Base-by-base conservation (phyloP, 2,888 invertebrate species). In the Drosophila kuntzei region DNA sequence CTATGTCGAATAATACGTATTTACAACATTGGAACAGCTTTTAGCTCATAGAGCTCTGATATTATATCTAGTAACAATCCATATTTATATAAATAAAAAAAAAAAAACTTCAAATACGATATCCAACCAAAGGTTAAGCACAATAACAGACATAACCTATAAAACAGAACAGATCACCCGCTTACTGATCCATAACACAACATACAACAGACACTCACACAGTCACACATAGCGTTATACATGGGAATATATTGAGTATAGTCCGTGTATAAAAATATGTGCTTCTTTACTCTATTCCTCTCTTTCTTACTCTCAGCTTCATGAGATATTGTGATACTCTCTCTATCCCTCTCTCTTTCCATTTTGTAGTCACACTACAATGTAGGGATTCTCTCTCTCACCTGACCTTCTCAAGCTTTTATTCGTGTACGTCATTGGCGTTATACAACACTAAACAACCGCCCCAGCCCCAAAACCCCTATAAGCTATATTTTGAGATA, bases 41-140 rank as follows among this genome's bases (percentile, higher is more conserved):
- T 46, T 16, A n/a, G 83, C 55, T 59, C 34, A 54, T 72, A 80
- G 72, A 64, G 55, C 61, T 51, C 27, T 47, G 29, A 59, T 49
- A 29, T 2, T 18, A n/a, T 59, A 12, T 50, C 60, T 73, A 80
- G 63, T 29, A 59, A 3, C 6, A 25, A 44, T 27, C 9, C n/a
- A 27, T 25, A 16, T 11, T 27, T 43, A 43, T n/a, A n/a, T n/a
- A 9, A 9, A 14, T 43, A 32, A 32, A n/a, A 25, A 11, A 41
- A 36, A 34, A 44, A 8, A 37, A 44, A 39, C 27, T 25, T 12
- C 9, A 49, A 27, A 37, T 20, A 54, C 18, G 36, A 9, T n/a
- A 9, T n/a, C 8, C 29, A 41, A 41, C 11, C 14, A 4, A 54
- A 54, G 12, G 12, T 11, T 8, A 16, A 36, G 9, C 8, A 22